Conservation (phyloP, 2,113 vertebrate species). For the Macaca fascicularis region DNA sequence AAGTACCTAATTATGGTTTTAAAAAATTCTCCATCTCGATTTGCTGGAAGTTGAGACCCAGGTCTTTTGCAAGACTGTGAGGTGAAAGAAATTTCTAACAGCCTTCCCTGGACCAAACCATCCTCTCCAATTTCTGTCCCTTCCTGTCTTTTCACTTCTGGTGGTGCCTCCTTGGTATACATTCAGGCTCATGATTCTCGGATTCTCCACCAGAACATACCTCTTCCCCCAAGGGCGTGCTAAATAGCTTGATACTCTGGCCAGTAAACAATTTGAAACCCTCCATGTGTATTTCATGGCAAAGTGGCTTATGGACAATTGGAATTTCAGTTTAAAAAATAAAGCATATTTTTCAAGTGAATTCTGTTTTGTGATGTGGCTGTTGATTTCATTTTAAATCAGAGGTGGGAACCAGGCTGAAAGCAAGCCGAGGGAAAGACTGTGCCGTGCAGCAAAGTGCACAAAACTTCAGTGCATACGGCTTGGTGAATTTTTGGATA, state of each 20-base stretch:
- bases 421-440: not conserved
- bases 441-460: not conserved
- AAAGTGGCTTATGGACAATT: not conserved
- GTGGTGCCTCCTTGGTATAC: not conserved
- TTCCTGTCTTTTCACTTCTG: not conserved
- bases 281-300: not conserved
- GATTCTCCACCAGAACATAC: not conserved
- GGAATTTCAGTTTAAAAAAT: not conserved
- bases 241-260: not conserved
- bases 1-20: not conserved
- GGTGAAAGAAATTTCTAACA: not conserved
- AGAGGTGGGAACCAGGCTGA: not conserved
- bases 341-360: not conserved
- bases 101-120: not conserved
- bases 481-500: not conserved
- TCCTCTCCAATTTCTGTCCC: too few relatives aligned
- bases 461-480: not conserved
- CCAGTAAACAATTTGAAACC: not conserved
- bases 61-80: not conserved
- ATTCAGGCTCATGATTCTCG: not conserved
- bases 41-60: slow-evolving; percentile 8
- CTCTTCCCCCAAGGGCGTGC: not conserved
- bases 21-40: not conserved
- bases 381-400: slow-evolving; percentile 8
- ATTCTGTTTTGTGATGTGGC: not conserved